Evolutionary conservation across 2,888 invertebrate genomes (phyloP), one percentile per base, ranked within the genome.

Genomic region (Caenorhabditis sp.): DNA sequence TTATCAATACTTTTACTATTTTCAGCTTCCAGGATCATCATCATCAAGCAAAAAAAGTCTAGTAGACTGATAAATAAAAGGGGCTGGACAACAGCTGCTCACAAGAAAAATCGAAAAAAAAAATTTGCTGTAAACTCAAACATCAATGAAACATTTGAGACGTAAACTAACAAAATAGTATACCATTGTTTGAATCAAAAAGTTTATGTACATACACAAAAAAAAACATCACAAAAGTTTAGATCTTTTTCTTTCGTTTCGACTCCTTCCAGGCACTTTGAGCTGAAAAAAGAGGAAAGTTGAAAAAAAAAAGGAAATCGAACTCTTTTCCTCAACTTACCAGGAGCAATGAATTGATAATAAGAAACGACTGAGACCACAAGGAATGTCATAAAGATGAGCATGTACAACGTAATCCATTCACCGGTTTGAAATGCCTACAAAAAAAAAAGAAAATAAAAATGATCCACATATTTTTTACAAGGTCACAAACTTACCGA

Each of bases 371-470:
- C 66, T 43, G 31, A 27, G 51, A 58, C 24, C 49, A 67, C 54
- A 43, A 73, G 66, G 21, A 66, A 31, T 2, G 59, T 58, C 66
- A 65, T 73, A 58, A 73, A 73, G 17, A 64, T 10, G 17, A 57
- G 43, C 43, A 66, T 66, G 51, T 68, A 73, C 1, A 73, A 57
- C 10, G 73, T 73, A 10, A 69, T 57, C 59, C 55, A 58, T 64
- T 73, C 73, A 66, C 73, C 73, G 61, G 66, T 51, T 73, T 73
- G 73, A 59, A 73, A 73, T 54, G 62, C 61, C 73, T 73, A 67
- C 49, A 43, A 49, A 31, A 58, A 43, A 2, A 26, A 5, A 53
- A 19, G n/a, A 49, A 49, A 23, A 23, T 60, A 2, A 51, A 27
- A 49, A n/a, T n/a, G n/a, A n/a, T n/a, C n/a, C n/a, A n/a, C n/a